Conservation (phyloP, 2,888 invertebrate species). For the Thecophora atra region DNA sequence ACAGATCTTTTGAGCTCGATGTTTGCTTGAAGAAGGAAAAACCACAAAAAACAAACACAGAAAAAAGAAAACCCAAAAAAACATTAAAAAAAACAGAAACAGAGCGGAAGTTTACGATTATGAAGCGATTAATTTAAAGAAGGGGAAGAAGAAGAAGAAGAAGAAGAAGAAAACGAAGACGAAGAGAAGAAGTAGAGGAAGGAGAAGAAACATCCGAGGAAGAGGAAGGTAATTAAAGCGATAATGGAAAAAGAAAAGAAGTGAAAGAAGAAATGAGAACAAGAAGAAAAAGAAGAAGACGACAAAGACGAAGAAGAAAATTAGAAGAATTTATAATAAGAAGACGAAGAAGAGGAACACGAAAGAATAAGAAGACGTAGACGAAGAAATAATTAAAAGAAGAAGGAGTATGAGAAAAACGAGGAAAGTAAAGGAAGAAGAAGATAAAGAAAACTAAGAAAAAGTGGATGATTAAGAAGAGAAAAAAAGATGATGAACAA, state of each 20-base stretch:
- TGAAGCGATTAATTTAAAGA: conserved; percentile 10
- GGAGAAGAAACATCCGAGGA: too few relatives aligned
- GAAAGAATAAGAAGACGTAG: too few relatives aligned
- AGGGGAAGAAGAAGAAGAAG: background rate
- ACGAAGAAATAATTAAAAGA: too few relatives aligned
- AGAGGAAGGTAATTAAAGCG: too few relatives aligned
- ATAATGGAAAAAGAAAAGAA: background rate
- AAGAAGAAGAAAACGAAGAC: background rate
- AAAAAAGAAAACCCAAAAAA: too few relatives aligned
- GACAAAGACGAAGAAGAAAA: too few relatives aligned
- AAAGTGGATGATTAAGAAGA: too few relatives aligned
- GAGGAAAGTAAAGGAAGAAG: too few relatives aligned
- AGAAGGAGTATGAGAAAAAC: too few relatives aligned
- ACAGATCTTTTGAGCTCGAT: background rate
- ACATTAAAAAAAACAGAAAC: background rate
- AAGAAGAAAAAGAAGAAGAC: too few relatives aligned
- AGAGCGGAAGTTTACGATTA: conserved; percentile 27
- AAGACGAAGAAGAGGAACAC: background rate
- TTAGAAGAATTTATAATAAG: background rate
- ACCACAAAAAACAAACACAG: background rate
- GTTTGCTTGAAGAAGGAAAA: background rate
- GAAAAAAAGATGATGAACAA: too few relatives aligned
- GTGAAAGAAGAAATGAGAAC: background rate
- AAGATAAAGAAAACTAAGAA: too few relatives aligned
- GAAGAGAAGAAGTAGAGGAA: background rate